phyloP scores from a whole-genome alignment of 2,797 vertebrate species.

The Gallirallus australis region DNA sequence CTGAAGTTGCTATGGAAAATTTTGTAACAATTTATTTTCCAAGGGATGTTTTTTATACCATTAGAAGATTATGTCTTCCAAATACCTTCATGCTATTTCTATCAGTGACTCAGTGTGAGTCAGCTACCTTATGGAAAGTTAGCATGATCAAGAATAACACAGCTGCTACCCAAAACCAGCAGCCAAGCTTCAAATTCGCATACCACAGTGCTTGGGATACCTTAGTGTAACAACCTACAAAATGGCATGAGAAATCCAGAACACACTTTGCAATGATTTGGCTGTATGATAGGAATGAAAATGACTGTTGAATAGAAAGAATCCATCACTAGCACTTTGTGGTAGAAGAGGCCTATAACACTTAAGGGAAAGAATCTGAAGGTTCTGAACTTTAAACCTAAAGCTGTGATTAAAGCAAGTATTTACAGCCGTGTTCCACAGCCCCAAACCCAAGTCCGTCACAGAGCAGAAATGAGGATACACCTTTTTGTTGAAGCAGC shows the following conservation, averaged over 20 bases:
- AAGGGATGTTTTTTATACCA: neutral
- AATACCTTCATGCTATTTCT: neutral
- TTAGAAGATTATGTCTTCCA: neutral
- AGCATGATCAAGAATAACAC: neutral
- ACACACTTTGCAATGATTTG: neutral
- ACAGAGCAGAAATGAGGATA: neutral
- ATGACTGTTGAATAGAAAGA: neutral
- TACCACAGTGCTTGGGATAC: neutral
- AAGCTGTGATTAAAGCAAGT: conserved; percentile 22
- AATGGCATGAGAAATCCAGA: neutral
- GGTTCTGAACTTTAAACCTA: conserved; percentile 9
- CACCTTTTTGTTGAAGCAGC: conserved; percentile 27
- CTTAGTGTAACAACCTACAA: neutral
- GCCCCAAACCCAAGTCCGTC: neutral
- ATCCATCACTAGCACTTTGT: neutral
- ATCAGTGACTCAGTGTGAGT: neutral
- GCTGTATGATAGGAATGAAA: neutral
- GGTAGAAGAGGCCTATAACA: neutral
- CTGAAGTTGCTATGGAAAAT: neutral
- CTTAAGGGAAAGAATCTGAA: neutral
- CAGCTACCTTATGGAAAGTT: conserved; percentile 5
- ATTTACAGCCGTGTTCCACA: conserved; percentile 26
- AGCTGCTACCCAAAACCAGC: neutral
- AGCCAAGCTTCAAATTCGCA: neutral
- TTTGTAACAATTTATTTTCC: neutral